A percentile compares a stretch with the other conserved stretches of the same genome.
Evolutionary conservation across 2,113 vertebrate genomes (phyloP).

Genomic region (Takifugu bimaculatus): DNA sequence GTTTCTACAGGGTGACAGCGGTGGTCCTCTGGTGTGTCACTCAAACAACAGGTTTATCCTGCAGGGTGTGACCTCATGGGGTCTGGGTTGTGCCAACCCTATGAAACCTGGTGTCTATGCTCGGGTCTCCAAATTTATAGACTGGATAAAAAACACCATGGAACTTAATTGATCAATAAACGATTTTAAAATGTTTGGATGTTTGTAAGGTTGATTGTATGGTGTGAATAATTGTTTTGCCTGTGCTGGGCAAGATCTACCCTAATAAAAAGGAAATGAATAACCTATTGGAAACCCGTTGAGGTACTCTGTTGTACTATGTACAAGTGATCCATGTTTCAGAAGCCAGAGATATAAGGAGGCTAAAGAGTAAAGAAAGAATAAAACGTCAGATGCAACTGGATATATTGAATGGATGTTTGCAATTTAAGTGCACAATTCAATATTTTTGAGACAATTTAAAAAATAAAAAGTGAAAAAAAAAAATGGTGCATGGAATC

Average conservation of each 20-base stretch:
- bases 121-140: conserved; percentile 82
- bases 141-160: conserved; percentile 81
- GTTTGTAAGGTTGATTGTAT: not conserved
- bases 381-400: too few species aligned
- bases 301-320: too few species aligned
- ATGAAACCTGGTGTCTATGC: conserved; percentile 96
- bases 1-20: conserved; percentile 88
- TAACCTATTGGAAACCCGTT: too few species aligned
- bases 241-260: not conserved
- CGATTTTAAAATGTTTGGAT: not conserved
- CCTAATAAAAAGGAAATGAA: too few species aligned
- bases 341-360: too few species aligned
- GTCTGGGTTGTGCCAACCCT: conserved; percentile 87
- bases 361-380: too few species aligned
- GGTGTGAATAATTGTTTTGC: not conserved
- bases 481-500: too few species aligned
- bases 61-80: conserved; percentile 97
- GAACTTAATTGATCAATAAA: not conserved
- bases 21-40: conserved; percentile 88
- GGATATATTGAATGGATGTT: too few species aligned
- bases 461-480: too few species aligned
- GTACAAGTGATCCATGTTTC: too few species aligned
- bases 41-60: conserved; percentile 81
- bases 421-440: too few species aligned
- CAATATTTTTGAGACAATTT: too few species aligned